phyloP scores from a whole-genome alignment of 2,797 vertebrate species.

The Gambelia wislizenii region DNA sequence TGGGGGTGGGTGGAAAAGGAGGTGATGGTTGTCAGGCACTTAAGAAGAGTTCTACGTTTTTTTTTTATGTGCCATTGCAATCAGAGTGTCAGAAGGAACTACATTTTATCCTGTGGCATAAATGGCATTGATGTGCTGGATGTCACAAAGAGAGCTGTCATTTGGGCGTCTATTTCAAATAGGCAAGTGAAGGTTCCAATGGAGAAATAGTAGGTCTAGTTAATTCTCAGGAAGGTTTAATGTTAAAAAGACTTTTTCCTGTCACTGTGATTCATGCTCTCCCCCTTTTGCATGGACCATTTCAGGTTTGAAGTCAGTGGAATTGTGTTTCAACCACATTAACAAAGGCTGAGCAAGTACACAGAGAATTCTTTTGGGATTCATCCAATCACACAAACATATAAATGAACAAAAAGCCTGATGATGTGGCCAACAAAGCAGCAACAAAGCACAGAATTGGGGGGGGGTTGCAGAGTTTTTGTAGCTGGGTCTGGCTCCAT shows the following conservation, averaged over 20 bases:
- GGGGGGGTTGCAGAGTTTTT: too few relatives aligned
- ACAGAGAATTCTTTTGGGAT: background rate
- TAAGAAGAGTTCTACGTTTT: slow-evolving; percentile 46
- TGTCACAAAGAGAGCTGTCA: slow-evolving; percentile 10
- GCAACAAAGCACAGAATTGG: background rate
- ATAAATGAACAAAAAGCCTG: background rate
- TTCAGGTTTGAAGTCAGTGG: slow-evolving; percentile 27
- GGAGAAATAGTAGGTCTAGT: slow-evolving; percentile 9
- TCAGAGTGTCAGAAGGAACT: slow-evolving; percentile 40
- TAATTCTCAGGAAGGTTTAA: accelerated
- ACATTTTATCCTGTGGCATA: slow-evolving; percentile 41
- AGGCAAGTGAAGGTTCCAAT: slow-evolving; percentile 30
- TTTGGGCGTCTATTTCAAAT: background rate
- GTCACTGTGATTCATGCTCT: background rate
- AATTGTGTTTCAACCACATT: background rate
- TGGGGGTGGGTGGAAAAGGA: slow-evolving; percentile 42
- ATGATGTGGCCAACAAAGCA: background rate
- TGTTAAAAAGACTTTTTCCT: slow-evolving; percentile 17
- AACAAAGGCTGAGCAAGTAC: background rate
- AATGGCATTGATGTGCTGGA: slow-evolving; percentile 37
- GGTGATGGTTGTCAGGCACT: slow-evolving; percentile 53
- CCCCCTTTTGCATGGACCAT: background rate
- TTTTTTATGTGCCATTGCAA: background rate
- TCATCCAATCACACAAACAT: background rate
- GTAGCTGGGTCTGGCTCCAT: background rate